Percentiles rank a stretch among this genome's conserved stretches.
phyloP scores from a whole-genome alignment of 2,113 vertebrate genomes.

The Gopherus flavomarginatus region DNA sequence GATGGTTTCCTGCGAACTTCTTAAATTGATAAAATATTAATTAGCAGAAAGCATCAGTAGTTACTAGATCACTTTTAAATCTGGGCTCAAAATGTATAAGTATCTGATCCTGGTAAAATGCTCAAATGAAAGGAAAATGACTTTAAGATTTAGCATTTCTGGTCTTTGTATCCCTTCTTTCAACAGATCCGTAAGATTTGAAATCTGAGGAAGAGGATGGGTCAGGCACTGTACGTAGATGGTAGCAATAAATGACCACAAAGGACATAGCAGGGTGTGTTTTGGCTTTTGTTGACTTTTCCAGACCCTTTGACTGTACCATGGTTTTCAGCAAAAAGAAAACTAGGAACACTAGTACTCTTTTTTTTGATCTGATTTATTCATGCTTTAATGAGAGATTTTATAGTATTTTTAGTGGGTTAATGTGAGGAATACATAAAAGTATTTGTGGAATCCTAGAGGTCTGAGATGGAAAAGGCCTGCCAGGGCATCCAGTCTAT shows the following conservation, averaged over 20 bases:
- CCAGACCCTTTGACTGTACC: constrained; percentile 8
- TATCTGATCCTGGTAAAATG: background rate
- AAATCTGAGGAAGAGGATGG: background rate
- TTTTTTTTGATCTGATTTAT: background rate
- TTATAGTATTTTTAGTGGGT: background rate
- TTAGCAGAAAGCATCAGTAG: background rate
- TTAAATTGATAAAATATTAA: background rate
- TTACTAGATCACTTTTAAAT: background rate
- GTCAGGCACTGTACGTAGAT: background rate
- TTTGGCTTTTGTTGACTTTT: background rate
- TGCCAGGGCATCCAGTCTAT: background rate
- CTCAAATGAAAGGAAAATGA: background rate
- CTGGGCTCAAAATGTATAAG: background rate
- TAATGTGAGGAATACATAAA: fast-evolving
- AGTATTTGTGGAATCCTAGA: fast-evolving
- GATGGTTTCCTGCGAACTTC: background rate
- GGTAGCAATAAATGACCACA: constrained; percentile 1
- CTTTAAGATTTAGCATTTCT: background rate
- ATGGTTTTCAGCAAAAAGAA: background rate
- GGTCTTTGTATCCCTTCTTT: background rate
- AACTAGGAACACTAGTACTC: background rate
- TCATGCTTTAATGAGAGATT: background rate
- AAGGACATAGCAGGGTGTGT: background rate
- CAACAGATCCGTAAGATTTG: background rate
- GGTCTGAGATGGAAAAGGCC: fast-evolving